A percentile compares a stretch with the other conserved stretches of the same genome.
Evolutionary conservation across 2,888 invertebrate species (phyloP).

Genomic region (Euspilapteryx auroguttella): DNA sequence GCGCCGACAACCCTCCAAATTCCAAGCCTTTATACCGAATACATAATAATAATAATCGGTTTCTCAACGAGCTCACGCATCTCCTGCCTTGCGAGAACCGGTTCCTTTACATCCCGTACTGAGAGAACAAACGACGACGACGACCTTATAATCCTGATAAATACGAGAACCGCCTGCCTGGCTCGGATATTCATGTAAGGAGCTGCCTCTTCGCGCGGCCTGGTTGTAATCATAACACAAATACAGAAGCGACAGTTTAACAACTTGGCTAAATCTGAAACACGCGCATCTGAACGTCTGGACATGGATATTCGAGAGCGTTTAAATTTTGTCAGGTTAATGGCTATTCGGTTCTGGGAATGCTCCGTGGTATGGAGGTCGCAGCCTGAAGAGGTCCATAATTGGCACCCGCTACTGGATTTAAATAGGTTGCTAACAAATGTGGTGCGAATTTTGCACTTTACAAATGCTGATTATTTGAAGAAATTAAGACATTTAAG

Average conservation of each 20-base stretch:
- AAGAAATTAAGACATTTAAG: constrained; percentile 11
- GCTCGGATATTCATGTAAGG: background rate
- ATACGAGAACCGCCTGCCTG: constrained; percentile 1
- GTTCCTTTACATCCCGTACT: constrained; percentile 13
- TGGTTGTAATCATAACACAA: constrained; percentile 2
- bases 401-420: constrained; percentile 34
- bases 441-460: constrained; percentile 30
- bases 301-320: background rate
- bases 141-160: constrained; percentile 1
- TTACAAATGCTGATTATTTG: constrained; percentile 8
- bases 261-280: constrained; percentile 4
- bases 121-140: constrained; percentile 1
- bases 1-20: constrained; percentile 18
- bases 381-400: constrained; percentile 13
- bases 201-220: background rate
- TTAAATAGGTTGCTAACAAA: constrained; percentile 33
- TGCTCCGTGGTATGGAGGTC: constrained; percentile 3
- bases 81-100: constrained; percentile 18
- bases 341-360: background rate
- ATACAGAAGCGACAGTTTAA: constrained; percentile 5
- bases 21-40: constrained; percentile 21
- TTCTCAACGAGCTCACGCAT: constrained; percentile 37
- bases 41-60: constrained; percentile 30
- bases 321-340: constrained; percentile 3
- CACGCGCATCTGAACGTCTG: constrained; percentile 2